Base-by-base conservation (phyloP, 2,888 invertebrate species). In the Lycocerus yunnanus region DNA sequence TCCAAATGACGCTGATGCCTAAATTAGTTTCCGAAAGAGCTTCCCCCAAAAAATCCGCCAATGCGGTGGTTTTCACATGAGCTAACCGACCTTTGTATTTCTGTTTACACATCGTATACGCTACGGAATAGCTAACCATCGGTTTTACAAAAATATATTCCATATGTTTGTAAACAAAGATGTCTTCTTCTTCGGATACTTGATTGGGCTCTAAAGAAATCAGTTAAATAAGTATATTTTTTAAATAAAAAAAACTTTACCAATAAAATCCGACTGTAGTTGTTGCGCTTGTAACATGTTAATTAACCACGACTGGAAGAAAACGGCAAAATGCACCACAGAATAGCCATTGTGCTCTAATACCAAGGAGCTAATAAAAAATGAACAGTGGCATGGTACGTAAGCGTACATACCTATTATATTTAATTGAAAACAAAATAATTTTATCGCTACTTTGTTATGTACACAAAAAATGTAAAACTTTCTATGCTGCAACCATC, bases 1-100 rank as follows among this genome's bases (percentile, higher is more conserved):
- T 24, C 74, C 74, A 74, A 15, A 71, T 58, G 10, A 59, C 77
- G 87, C 78, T 89, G 88, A 88, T 88, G 3, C 88, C 79, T n/a
- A 78, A 68, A 80, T 79, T 67, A 67, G 90, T 88, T 75, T 90
- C 89, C 0, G 90, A 87, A 1, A 90, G 80, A 0, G 88, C 88
- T 80, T 89, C 88, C 0, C 89, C 88, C 3, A 90, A 72, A 70
- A 88, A 88, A 6, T 87, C 86, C 0, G 90, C 88, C 74, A 88
- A 89, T 6, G 88, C 88, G 66, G 84, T 86, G 0, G 86, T 86
- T 67, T 89, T 89, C 18, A 90, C 60, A 1, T 88, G 77, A 0
- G 89, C 90, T 6, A 90, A 76, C 69, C 70, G 77, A 13, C 78
- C 80, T 63, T 21, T 58, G 43, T 68, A 68, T 9, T 16, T 14